Percentiles rank a stretch among this genome's conserved stretches.
phyloP scores from a whole-genome alignment of 2,113 vertebrate species.

The Emydocephalus ijimae region DNA sequence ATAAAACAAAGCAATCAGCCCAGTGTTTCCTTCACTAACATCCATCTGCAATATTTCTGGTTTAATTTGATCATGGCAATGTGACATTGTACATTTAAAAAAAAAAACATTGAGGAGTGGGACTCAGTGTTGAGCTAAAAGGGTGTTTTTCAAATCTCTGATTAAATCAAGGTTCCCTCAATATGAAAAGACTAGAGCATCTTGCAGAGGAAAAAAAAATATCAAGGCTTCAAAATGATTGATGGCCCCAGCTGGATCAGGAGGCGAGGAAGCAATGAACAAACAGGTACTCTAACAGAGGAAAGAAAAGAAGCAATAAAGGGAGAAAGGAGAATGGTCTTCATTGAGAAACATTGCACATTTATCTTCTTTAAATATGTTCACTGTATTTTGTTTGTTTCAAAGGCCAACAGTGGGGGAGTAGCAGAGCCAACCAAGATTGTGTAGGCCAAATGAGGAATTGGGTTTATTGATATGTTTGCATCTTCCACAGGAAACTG shows the following conservation, averaged over 20 bases:
- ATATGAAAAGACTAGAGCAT: constrained; percentile 46
- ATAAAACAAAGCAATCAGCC: constrained; percentile 37
- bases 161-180: constrained; percentile 55
- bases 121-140: constrained; percentile 38
- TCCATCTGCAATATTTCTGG: neutral
- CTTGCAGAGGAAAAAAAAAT: constrained; percentile 47
- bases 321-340: neutral
- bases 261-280: constrained; percentile 41
- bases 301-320: neutral
- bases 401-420: neutral
- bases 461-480: neutral
- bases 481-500: neutral
- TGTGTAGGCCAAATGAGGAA: constrained; percentile 9
- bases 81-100: constrained; percentile 37
- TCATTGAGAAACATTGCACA: neutral
- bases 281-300: neutral
- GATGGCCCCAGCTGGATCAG: constrained; percentile 33
- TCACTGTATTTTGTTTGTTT: constrained; percentile 3
- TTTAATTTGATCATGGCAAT: constrained; percentile 52
- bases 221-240: constrained; percentile 51
- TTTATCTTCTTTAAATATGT: constrained; percentile 11
- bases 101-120: neutral
- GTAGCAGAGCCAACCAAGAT: neutral
- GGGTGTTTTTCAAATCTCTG: constrained; percentile 50
- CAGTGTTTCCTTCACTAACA: constrained; percentile 24